phyloP scores from a whole-genome alignment of 2,113 vertebrate genomes.

The Boulengerochromis microlepis region DNA sequence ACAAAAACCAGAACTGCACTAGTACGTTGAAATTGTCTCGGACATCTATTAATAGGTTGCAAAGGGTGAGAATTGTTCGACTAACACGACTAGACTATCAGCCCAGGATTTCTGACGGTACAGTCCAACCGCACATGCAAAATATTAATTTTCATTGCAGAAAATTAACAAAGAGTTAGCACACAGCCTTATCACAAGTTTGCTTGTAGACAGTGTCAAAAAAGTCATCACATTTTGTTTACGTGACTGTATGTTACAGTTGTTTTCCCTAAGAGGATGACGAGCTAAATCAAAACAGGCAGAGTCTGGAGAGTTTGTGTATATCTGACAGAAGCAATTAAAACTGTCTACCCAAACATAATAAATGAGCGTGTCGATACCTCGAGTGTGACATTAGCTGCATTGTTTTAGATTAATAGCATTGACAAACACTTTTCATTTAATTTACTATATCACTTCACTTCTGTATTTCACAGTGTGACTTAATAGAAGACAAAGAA shows the following conservation, averaged over 20 bases:
- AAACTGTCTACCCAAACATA: neutral
- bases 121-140: neutral
- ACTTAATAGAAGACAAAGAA: constrained; percentile 21
- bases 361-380: neutral
- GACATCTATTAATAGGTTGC: neutral
- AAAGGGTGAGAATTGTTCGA: neutral
- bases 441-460: constrained; percentile 43
- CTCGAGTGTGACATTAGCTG: neutral
- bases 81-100: neutral
- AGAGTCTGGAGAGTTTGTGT: neutral
- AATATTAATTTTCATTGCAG: neutral
- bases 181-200: neutral
- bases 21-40: neutral
- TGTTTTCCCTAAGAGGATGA: neutral
- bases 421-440: constrained; percentile 26
- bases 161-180: neutral
- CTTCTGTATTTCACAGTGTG: neutral
- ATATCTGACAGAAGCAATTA: constrained; percentile 12
- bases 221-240: neutral
- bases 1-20: neutral
- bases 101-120: neutral
- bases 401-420: constrained; percentile 20
- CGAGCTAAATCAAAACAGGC: neutral
- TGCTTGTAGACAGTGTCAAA: neutral
- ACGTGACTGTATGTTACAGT: neutral